A percentile compares a stretch with the other conserved stretches of the same genome.
These are phyloP conservation scores for Nettapus auritus DNA, from an alignment of 2,113 vertebrate genomes.

Conservation along the genomic window DNA sequence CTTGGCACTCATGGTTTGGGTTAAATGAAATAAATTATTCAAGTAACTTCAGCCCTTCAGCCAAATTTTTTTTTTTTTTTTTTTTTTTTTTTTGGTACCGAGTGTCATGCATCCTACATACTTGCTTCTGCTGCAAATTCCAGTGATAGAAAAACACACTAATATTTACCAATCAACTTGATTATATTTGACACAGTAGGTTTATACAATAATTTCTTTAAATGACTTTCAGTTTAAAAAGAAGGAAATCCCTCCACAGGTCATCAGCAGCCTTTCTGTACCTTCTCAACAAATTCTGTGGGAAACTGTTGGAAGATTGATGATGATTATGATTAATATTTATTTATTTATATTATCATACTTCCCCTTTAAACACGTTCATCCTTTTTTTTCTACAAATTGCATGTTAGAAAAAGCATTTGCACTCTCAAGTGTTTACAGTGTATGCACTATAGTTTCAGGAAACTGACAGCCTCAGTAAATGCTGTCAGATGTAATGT, in stretches of 20 bases:
- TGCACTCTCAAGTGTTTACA: background rate
- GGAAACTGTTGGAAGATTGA: slow-evolving; percentile 30
- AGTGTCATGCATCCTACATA: background rate
- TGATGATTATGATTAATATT: background rate
- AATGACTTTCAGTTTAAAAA: slow-evolving; percentile 17
- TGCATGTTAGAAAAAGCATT: background rate
- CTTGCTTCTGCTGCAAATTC: slow-evolving; percentile 13
- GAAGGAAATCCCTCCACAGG: background rate
- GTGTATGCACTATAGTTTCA: background rate
- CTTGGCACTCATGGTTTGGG: background rate
- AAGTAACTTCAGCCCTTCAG: background rate
- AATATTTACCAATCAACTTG: background rate
- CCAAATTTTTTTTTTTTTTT: too few species aligned
- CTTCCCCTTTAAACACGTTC: background rate
- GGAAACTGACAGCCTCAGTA: background rate
- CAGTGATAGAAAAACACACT: background rate
- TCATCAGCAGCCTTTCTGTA: slow-evolving; percentile 13
- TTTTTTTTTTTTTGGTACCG: background rate
- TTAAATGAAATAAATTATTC: slow-evolving; percentile 1
- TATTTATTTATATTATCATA: slow-evolving; percentile 23
- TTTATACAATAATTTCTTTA: slow-evolving; percentile 22
- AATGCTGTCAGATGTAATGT: background rate
- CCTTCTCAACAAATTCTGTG: background rate
- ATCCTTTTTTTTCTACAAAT: background rate
- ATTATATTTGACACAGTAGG: slow-evolving; percentile 1